Conservation (phyloP, 2,113 vertebrate genomes). For the Aegithalos caudatus region DNA sequence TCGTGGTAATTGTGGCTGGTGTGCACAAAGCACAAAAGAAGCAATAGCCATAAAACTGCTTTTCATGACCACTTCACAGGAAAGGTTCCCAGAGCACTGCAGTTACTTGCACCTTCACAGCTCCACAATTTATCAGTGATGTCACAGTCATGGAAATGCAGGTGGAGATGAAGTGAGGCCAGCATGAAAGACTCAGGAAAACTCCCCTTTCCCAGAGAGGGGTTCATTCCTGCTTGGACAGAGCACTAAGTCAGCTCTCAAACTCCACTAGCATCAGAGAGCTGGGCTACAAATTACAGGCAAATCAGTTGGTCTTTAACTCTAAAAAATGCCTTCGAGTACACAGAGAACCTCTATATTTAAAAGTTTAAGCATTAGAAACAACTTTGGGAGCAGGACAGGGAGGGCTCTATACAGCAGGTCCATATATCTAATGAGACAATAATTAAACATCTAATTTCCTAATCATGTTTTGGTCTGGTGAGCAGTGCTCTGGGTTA, state of each 20-base stretch:
- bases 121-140: not conserved
- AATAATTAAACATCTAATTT: not conserved
- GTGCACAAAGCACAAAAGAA: not conserved
- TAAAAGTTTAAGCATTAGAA: not conserved
- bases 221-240: not conserved
- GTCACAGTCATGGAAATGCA: not conserved
- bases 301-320: not conserved
- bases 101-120: not conserved
- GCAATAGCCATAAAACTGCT: not conserved
- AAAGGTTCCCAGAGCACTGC: not conserved
- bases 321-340: not conserved
- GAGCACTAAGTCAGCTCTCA: not conserved
- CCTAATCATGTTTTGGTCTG: not conserved
- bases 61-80: not conserved
- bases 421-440: not conserved
- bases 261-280: not conserved
- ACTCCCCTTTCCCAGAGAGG: not conserved
- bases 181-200: not conserved
- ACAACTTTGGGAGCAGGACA: not conserved
- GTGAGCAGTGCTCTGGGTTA: not conserved
- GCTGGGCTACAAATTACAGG: not conserved
- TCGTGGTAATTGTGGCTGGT: not conserved
- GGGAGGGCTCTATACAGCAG: not conserved
- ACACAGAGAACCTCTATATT: not conserved
- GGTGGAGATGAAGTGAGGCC: not conserved